Base-by-base conservation (phyloP, 2,888 invertebrate species). In the Netelia inedita region DNA sequence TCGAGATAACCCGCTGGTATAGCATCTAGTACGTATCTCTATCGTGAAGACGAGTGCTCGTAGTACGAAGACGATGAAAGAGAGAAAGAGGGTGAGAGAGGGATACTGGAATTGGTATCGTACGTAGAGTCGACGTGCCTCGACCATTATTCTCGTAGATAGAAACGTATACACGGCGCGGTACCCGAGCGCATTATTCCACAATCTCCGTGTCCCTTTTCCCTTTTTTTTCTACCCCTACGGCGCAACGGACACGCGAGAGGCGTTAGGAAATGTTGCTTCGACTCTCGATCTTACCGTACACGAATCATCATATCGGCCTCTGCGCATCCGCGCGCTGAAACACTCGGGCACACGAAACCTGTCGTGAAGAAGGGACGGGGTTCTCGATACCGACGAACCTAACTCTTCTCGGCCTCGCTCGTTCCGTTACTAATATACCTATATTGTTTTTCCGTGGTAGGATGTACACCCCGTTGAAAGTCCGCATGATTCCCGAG, bases 401-500 rank as follows among this genome's bases (percentile, higher is more conserved):
- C 69, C 72, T 83, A 73, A 78, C 61, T 83, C 61, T 65, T 73
- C 79, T 43, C 46, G 66, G 53, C n/a, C 9, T 76, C 71, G n/a
- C 75, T 46, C 55, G 21, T 2, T 55, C 14, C 66, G 23, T 46
- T 57, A 65, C 59, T 28, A 23, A 65, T 76, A 59, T 35, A 55
- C 28, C 10, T 63, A 63, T 10, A 28, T 28, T 23, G 28, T 16
- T 28, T 14, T 53, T 35, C 35, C 65, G 1, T 61, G 59, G 69
- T 41, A 65, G 10, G 65, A 63, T 69, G 61, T 65, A 72, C 55
- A 66, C 66, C 53, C 59, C 72, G 46, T n/a, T 50, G 78, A 69
- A 69, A 66, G 73, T 82, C 73, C 50, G 68, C 78, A 71, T 57
- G 80, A 82, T 86, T 82, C 85, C 79, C 71, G 68, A 50, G 79